Base-by-base conservation (phyloP, 30 jellyfish, hydroid and myxozoan species). In the Aurelia aurita region DNA sequence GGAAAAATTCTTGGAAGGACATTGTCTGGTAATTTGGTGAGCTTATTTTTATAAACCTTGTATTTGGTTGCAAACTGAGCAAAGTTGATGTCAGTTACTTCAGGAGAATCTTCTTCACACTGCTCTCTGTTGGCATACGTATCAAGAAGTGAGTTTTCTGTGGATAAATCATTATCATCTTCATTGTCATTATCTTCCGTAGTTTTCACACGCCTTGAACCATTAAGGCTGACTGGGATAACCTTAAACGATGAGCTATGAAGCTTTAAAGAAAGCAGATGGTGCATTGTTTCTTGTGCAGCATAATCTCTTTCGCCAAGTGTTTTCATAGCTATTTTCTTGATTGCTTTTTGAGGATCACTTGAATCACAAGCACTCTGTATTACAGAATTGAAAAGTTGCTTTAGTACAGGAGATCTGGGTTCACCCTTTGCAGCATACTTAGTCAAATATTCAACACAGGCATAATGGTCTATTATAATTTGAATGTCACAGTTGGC, bases 341-440 rank as follows among this genome's bases (percentile, higher is more conserved):
- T 31, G n/a, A 51, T 6, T 21, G 65, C 26, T 3, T 13, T 54
- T 12, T 54, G 65, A 31, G 70, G 51, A 8, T 81, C 10, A 22
- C 78, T 80, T 32, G 45, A 22, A 73, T 34, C 9, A 73, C 14
- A 15, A 18, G 12, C 39, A 44, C 39, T 73, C 45, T 13, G 16
- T 8, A n/a, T 77, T 19, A 54, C 26, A 4, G 65, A 54, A 13
- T 3, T 32, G 43, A 82, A 82, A 16, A 82, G 90, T 9, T 26
- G 66, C 29, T 31, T 69, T 29, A 39, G 63, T 22, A 55, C 89
- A 67, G 27, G 5, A 8, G 65, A 49, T 4, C 22, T 55, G 23
- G 22, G 22, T 70, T 82, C 92, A 18, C 23, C 78, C 32, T 67
- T 82, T n/a, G 88, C 22, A 19, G 92, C 92, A 82, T 82, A 82